These are phyloP conservation scores for Axinella damicornis DNA, from an alignment of 37 sponge, comb jelly and placozoan species.

Conservation along the genomic window DNA sequence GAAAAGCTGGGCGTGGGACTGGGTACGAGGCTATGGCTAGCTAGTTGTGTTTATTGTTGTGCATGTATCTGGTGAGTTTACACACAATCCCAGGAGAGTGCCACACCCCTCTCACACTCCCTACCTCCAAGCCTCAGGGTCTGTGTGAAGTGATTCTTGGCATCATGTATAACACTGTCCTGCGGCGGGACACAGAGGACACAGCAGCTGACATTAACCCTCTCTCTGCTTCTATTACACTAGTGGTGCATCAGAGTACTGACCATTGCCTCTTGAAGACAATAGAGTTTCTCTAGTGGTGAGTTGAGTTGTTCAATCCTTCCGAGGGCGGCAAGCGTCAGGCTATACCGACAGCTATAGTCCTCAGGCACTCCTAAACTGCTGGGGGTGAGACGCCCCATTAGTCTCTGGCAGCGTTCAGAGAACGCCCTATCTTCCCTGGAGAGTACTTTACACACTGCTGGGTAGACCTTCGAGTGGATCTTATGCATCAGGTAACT, in stretches of 20 bases:
- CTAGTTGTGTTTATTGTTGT: too few species aligned
- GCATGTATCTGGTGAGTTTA: too few species aligned
- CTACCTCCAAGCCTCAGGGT: conserved; percentile 62
- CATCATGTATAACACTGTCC: conserved; percentile 58
- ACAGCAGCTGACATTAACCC: not conserved
- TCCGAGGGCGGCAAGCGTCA: conserved; percentile 34
- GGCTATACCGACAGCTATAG: conserved; percentile 37
- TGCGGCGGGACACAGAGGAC: not conserved
- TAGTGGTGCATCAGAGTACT: not conserved
- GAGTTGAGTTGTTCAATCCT: not conserved
- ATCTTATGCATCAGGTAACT: conserved; percentile 58
- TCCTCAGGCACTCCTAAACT: conserved; percentile 42
- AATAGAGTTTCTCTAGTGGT: conserved; percentile 59
- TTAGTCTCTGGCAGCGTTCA: conserved; percentile 27
- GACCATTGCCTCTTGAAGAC: conserved; percentile 69
- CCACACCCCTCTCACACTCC: too few species aligned
- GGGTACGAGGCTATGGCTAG: too few species aligned
- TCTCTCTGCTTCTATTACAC: too few species aligned
- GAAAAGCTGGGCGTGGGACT: too few species aligned
- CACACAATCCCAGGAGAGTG: too few species aligned
- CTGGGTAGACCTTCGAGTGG: conserved; percentile 56
- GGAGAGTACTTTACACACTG: conserved; percentile 37
- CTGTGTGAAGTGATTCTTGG: conserved; percentile 23
- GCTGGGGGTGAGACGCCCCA: conserved; percentile 34
- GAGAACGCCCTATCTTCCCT: conserved; percentile 22